phyloP scores from a whole-genome alignment of 1,140 invertebrate genomes.

The Tigriopus japonicus region DNA sequence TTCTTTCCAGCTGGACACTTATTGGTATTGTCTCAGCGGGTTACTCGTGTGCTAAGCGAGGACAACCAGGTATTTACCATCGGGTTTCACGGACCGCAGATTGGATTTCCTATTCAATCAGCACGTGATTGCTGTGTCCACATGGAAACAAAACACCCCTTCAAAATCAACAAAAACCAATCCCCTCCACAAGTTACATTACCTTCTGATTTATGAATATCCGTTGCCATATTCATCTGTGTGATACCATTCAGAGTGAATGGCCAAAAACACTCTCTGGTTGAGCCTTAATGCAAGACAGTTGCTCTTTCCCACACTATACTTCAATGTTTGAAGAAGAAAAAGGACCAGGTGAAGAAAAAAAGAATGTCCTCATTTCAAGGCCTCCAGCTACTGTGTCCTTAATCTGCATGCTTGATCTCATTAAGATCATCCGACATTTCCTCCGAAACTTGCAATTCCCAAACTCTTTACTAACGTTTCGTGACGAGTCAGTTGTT shows the following conservation, averaged over 20 bases:
- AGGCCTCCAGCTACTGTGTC: no score
- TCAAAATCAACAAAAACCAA: background rate
- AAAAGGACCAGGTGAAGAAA: no score
- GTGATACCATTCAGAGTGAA: background rate
- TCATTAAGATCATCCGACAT: no score
- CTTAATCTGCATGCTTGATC: no score
- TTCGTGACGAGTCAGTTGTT: no score
- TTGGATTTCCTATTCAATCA: conserved; percentile 14
- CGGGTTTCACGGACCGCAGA: conserved; percentile 9
- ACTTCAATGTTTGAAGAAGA: no score
- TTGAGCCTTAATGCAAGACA: background rate
- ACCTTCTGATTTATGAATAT: background rate
- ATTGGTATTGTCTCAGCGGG: conserved; percentile 81
- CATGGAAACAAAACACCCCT: background rate
- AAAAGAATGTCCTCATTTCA: no score
- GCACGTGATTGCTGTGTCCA: background rate
- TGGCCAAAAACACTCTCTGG: background rate
- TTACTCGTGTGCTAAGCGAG: conserved; percentile 72
- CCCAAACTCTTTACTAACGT: no score
- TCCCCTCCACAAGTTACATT: background rate
- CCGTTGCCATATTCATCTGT: background rate
- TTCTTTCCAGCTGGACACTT: conserved; percentile 39
- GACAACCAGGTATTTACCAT: conserved; percentile 40
- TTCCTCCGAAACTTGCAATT: no score
- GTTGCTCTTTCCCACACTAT: no score